Evolutionary conservation across 2,888 invertebrate genomes (phyloP).

Genomic region (Trachelus iudaicus): DNA sequence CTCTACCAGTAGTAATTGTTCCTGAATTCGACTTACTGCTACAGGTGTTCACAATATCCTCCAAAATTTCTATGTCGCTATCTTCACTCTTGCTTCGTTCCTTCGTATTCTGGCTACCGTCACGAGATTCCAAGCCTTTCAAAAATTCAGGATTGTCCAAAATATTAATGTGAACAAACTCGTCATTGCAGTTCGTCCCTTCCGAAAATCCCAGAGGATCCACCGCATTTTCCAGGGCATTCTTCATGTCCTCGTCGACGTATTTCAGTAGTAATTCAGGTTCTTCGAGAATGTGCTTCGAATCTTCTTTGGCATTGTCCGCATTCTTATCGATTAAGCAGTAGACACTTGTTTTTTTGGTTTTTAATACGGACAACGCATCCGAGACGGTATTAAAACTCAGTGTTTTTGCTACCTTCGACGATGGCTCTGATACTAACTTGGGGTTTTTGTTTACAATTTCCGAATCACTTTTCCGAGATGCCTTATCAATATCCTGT

Average conservation of each 20-base stretch:
- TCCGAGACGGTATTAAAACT: too few species aligned
- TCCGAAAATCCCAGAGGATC: conserved; percentile 32
- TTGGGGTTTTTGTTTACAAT: too few species aligned
- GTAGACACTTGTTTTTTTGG: too few species aligned
- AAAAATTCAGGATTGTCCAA: conserved; percentile 49
- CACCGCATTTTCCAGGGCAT: conserved; percentile 24
- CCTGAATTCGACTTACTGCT: not conserved
- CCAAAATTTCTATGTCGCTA: conserved; percentile 58
- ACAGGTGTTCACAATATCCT: conserved; percentile 5
- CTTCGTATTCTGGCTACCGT: not conserved
- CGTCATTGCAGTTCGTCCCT: conserved; percentile 34
- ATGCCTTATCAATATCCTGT: too few species aligned
- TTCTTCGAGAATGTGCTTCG: conserved; percentile 21
- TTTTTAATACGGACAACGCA: too few species aligned
- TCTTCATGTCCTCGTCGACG: conserved; percentile 18
- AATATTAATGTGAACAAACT: conserved; percentile 51
- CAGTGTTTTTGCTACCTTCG: too few species aligned
- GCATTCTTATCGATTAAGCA: too few species aligned
- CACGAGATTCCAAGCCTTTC: conserved; percentile 22
- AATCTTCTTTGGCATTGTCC: not conserved
- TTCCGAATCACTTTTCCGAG: too few species aligned
- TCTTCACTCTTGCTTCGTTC: conserved; percentile 41
- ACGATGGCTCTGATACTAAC: too few species aligned
- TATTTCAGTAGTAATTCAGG: conserved; percentile 32
- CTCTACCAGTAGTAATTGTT: conserved; percentile 3